Conservation (phyloP, 1,140 invertebrate genomes). For the Nylanderia fulva region DNA sequence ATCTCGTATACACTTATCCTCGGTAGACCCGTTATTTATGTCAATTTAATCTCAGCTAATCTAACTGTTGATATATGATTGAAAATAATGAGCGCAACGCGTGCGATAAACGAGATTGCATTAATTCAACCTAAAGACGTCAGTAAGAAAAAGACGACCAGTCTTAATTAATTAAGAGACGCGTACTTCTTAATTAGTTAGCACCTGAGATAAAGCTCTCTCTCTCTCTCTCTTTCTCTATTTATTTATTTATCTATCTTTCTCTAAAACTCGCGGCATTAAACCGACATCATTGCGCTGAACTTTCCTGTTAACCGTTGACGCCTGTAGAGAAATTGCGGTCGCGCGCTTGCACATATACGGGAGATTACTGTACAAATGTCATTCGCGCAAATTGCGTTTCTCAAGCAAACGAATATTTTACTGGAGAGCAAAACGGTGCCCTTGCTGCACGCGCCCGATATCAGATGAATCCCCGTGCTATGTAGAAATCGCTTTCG, state of each 20-base stretch:
- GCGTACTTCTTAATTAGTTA: slow-evolving; percentile 52
- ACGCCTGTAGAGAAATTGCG: slow-evolving; percentile 30
- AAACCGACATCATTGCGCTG: slow-evolving; percentile 62
- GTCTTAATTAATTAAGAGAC: slow-evolving; percentile 68
- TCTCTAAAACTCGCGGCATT: slow-evolving; percentile 41
- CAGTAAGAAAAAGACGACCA: neutral
- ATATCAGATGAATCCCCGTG: slow-evolving; percentile 25
- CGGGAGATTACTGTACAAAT: slow-evolving; percentile 52
- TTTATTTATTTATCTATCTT: neutral
- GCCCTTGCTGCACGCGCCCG: neutral
- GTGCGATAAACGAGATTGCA: neutral
- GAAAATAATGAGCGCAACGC: neutral
- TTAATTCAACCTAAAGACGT: slow-evolving; percentile 12
- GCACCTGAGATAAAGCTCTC: slow-evolving; percentile 54
- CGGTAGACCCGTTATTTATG: neutral
- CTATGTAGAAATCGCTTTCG: neutral
- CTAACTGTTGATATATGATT: neutral
- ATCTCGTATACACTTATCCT: neutral
- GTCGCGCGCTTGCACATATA: slow-evolving; percentile 32
- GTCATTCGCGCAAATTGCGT: slow-evolving; percentile 53
- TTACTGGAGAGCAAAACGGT: neutral
- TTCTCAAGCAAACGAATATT: slow-evolving; percentile 52
- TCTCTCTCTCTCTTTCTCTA: neutral
- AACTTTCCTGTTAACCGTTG: slow-evolving; percentile 61
- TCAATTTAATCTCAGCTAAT: no score